Base-by-base conservation (phyloP, 2,113 vertebrate genomes). In the Sciurus niger region DNA sequence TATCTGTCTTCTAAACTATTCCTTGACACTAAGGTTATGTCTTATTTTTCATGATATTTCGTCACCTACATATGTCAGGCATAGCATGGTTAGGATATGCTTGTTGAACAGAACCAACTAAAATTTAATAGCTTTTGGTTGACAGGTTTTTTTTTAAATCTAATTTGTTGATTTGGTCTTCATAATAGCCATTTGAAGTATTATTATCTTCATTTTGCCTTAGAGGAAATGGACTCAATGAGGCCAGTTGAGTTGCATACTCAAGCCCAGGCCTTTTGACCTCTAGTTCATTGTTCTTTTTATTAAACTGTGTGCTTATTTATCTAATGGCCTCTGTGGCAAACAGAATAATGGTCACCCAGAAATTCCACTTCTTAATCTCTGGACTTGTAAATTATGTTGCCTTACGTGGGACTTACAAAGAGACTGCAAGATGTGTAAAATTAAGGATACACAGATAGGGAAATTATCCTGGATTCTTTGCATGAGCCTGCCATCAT, bases 251-350 rank as follows among this genome's bases (percentile, higher is more conserved):
- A 84, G 28, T 84, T 89, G 25, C n/a, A 40, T 46, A 55, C 8
- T 77, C 12, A 60, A 58, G 24, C 14, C 43, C n/a, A 79, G 12
- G 5, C 51, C 51, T 84, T 84, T 53, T 76, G 53, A 82, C 9
- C 30, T 72, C 28, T 94, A 55, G 7, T 55, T 32, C 65, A 63
- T 72, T 76, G n/a, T 90, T 67, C 88, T 87, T 83, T 58, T 87
- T 18, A 86, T 37, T 77, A 90, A 96, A 37, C 8, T n/a, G 24
- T 65, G 4, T 68, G 8, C 6, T 82, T 94, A 32, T 90, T 87
- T 84, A 74, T 22, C 40, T 88, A n/a, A 16, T 77, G 16, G 18
- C 37, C 20, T 85, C 48, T 85, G 14, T 70, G 40, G 28, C n/a
- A 89, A 67, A 37, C 24, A 58, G 78, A 84, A 63, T 60, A 70